Base-by-base conservation (phyloP, 2,797 vertebrate species). In the Acanthornis magna region DNA sequence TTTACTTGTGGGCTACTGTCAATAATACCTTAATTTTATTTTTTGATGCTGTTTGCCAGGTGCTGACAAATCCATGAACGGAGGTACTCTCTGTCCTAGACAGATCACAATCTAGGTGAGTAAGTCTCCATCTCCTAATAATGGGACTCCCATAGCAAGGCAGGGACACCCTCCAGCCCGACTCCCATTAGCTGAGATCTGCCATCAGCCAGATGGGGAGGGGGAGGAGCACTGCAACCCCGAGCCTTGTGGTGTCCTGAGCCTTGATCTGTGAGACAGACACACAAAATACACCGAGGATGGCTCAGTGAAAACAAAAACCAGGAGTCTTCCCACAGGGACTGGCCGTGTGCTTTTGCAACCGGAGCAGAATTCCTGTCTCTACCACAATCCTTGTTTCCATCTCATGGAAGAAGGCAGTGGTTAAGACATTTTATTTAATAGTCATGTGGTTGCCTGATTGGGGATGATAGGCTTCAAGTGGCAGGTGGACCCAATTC, bases 231-330 rank as follows among this genome's bases (percentile, higher is more conserved):
- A 1, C 36, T 88, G 63, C 29, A 73, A 68, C 27, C 34, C 73
- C 0, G 1, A 88, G 50, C 51, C 47, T 61, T 70, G 79, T 0
- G 1, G 26, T 25, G 13, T 66, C 38, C 66, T 45, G 16, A 67
- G 53, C 53, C 40, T 66, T 42, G 23, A 32, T 68, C 47, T 68
- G 45, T 2, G 2, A 72, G 38, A 36, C 19, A 65, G 15, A 29
- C 17, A 38, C 11, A 65, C 13, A 30, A 60, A 84, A 78, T 4
- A 27, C 5, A 61, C 25, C 4, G 15, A 8, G 32, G 72, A 55
- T 6, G 14, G 42, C 32, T 63, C 10, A 4, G 15, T 54, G 73
- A 75, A 71, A 90, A 58, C 27, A 58, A 60, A 60, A 26, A 16
- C 18, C 19, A 65, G 48, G 22, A 61, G 27, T 8, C 36, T 67